Conservation (phyloP, 1,140 invertebrate species). For the Grapholita molesta region DNA sequence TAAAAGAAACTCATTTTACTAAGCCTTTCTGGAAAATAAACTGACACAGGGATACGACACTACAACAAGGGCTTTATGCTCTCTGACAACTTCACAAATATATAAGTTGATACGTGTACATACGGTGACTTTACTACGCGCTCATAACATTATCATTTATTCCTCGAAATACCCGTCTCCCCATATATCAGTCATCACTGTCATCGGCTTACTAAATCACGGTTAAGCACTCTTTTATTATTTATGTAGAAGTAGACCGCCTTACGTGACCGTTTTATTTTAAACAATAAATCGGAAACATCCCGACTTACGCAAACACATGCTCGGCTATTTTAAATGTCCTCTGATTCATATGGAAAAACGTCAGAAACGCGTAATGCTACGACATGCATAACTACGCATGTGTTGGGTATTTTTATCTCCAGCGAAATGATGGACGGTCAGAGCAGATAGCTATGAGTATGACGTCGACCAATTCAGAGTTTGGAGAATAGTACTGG, state of each 20-base stretch:
- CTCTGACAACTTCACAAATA: too few relatives aligned
- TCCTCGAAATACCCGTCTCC: too few relatives aligned
- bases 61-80: too few relatives aligned
- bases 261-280: background rate
- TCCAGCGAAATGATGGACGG: background rate
- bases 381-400: slow-evolving; percentile 16
- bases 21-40: too few relatives aligned
- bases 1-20: too few relatives aligned
- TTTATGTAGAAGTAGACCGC: background rate
- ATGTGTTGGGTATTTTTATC: slow-evolving; percentile 7
- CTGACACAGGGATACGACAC: too few relatives aligned
- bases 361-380: slow-evolving; percentile 22
- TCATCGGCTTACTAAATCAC: too few relatives aligned
- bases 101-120: too few relatives aligned
- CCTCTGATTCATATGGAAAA: slow-evolving; percentile 27
- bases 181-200: too few relatives aligned
- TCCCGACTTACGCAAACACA: background rate
- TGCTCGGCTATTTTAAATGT: slow-evolving; percentile 25
- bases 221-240: too few relatives aligned
- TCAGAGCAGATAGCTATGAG: background rate
- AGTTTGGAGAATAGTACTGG: background rate
- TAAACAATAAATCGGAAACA: background rate
- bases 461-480: background rate
- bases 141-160: too few relatives aligned
- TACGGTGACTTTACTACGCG: too few relatives aligned